Conservation (phyloP, 2,797 vertebrate species). For the Periophthalmus magnuspinnatus region DNA sequence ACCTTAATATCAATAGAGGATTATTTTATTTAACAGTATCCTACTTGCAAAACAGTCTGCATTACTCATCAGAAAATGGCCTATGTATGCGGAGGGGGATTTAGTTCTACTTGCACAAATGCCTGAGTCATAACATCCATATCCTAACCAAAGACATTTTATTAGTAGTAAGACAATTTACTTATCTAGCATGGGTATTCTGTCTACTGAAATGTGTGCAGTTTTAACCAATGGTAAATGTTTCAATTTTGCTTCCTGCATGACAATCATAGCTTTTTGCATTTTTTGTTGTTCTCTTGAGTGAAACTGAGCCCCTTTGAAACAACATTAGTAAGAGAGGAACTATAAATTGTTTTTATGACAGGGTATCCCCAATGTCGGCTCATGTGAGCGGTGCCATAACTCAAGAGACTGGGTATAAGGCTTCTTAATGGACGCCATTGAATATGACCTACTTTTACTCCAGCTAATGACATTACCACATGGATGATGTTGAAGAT, state of each 20-base stretch:
- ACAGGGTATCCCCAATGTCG: constrained; percentile 16
- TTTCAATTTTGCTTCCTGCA: background rate
- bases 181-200: background rate
- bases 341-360: constrained; percentile 8
- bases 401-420: constrained; percentile 26
- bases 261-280: constrained; percentile 7
- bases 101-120: constrained; percentile 29
- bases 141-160: background rate
- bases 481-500: constrained; percentile 52
- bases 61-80: constrained; percentile 57
- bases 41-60: constrained; percentile 44
- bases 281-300: background rate
- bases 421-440: constrained; percentile 27
- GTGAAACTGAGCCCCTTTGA: constrained; percentile 3
- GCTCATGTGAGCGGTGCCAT: constrained; percentile 3
- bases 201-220: background rate
- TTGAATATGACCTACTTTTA: constrained; percentile 65
- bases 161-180: background rate
- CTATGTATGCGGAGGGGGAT: constrained; percentile 25
- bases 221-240: background rate
- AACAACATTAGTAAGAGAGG: constrained; percentile 6
- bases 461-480: constrained; percentile 57
- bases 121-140: constrained; percentile 43
- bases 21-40: constrained; percentile 39
- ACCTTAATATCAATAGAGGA: constrained; percentile 29